These are phyloP conservation scores for Lateolabrax maculatus DNA, from an alignment of 2,797 vertebrate genomes.

Conservation along the genomic window DNA sequence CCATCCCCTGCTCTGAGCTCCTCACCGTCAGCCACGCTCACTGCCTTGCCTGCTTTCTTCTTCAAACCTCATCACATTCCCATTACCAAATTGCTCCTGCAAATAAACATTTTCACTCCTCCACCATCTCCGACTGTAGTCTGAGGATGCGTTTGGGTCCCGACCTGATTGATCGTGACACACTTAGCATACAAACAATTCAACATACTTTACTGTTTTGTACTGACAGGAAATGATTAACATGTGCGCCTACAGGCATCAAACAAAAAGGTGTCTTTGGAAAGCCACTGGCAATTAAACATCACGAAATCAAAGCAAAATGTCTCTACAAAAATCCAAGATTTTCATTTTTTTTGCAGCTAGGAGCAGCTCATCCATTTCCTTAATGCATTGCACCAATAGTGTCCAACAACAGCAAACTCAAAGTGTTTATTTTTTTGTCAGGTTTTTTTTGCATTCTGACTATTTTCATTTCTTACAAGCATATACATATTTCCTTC, in stretches of 20 bases:
- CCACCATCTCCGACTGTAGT: no score
- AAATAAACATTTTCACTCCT: no score
- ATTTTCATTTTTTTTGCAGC: not conserved
- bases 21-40: no score
- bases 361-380: not conserved
- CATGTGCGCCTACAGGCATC: not conserved
- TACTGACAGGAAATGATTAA: not conserved
- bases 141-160: no score
- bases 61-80: no score
- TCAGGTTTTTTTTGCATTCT: not conserved
- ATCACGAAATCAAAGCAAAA: not conserved
- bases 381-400: not conserved
- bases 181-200: not conserved
- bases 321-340: not conserved
- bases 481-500: slow-evolving; percentile 15
- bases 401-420: not conserved
- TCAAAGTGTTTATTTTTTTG: no score
- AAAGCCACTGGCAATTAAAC: not conserved
- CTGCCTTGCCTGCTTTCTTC: no score
- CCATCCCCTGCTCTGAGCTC: no score
- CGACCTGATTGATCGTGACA: no score
- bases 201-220: not conserved
- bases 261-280: not conserved
- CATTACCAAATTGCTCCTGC: no score
- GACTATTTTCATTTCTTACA: not conserved